Percentiles rank a stretch among this genome's conserved stretches.
These are phyloP conservation scores for Zygothrica quintamaculata DNA, from an alignment of 2,888 invertebrate genomes.

Conservation along the genomic window DNA sequence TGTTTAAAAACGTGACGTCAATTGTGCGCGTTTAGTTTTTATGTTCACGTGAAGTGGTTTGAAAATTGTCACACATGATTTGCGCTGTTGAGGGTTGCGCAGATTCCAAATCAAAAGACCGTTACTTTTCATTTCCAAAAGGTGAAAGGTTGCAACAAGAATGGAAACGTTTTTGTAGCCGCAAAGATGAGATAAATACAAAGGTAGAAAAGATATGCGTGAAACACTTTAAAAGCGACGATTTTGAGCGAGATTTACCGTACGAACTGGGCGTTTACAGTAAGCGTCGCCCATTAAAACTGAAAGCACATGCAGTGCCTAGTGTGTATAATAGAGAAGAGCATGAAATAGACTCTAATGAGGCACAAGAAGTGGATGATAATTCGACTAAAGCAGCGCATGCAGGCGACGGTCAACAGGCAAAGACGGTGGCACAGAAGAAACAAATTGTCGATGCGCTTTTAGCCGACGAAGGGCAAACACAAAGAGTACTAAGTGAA, in stretches of 20 bases:
- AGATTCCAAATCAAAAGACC: background rate
- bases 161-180: conserved; percentile 29
- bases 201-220: conserved; percentile 26
- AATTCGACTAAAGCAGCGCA: background rate
- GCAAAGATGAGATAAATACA: conserved; percentile 3
- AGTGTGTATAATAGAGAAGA: conserved; percentile 1
- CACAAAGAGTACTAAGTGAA: background rate
- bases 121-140: conserved; percentile 32
- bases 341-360: background rate
- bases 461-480: conserved; percentile 2
- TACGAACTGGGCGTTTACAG: conserved; percentile 24
- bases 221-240: conserved; percentile 19
- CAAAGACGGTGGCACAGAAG: background rate
- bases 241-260: conserved; percentile 28
- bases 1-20: conserved; percentile 25
- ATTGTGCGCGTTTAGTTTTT: conserved; percentile 17
- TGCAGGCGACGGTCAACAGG: background rate
- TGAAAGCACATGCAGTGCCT: conserved; percentile 21
- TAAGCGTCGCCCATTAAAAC: conserved; percentile 23
- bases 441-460: conserved; percentile 28
- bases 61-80: conserved; percentile 11
- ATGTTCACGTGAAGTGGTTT: conserved; percentile 9
- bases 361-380: background rate
- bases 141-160: background rate
- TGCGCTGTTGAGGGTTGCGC: conserved; percentile 29